These are phyloP conservation scores for Parnassius apollo DNA, from an alignment of 2,888 invertebrate species.

Conservation along the genomic window DNA sequence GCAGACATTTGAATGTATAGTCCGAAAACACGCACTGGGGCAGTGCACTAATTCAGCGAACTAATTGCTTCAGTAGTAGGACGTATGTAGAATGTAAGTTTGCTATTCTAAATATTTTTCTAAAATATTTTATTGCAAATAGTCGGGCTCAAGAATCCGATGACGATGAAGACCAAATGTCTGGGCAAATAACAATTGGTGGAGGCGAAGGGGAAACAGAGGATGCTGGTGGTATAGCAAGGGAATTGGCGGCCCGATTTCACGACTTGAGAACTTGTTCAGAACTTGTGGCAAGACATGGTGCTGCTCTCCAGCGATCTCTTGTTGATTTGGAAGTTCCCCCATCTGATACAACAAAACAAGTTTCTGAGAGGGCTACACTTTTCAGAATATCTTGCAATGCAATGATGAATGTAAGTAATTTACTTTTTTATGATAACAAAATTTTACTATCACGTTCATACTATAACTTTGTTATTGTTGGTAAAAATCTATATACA, in stretches of 20 bases:
- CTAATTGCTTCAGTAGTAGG: too few relatives aligned
- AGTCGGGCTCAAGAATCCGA: slow-evolving; percentile 87
- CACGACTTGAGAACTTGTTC: slow-evolving; percentile 96
- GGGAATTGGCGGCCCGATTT: slow-evolving; percentile 86
- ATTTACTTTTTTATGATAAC: not conserved
- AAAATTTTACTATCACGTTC: not conserved
- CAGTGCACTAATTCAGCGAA: too few relatives aligned
- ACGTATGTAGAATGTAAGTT: too few relatives aligned
- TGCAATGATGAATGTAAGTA: slow-evolving; percentile 94
- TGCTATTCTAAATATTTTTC: not conserved
- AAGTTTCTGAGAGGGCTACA: slow-evolving; percentile 95
- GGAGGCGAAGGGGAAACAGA: slow-evolving; percentile 80
- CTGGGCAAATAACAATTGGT: slow-evolving; percentile 67
- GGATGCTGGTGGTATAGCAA: slow-evolving; percentile 82
- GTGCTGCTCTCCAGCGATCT: slow-evolving; percentile 90
- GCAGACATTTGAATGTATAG: too few relatives aligned
- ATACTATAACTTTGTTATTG: not conserved
- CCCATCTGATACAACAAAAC: slow-evolving; percentile 89
- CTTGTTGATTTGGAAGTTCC: slow-evolving; percentile 89
- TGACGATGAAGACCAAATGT: slow-evolving; percentile 86
- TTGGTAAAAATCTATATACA: too few relatives aligned
- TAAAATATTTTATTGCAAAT: slow-evolving; percentile 15
- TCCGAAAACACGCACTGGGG: too few relatives aligned
- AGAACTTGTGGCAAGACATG: slow-evolving; percentile 94
- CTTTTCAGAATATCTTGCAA: slow-evolving; percentile 97